Evolutionary conservation across 2,888 invertebrate species (phyloP), one percentile per base, ranked within the genome.

Genomic region (Trachelus iudaicus): DNA sequence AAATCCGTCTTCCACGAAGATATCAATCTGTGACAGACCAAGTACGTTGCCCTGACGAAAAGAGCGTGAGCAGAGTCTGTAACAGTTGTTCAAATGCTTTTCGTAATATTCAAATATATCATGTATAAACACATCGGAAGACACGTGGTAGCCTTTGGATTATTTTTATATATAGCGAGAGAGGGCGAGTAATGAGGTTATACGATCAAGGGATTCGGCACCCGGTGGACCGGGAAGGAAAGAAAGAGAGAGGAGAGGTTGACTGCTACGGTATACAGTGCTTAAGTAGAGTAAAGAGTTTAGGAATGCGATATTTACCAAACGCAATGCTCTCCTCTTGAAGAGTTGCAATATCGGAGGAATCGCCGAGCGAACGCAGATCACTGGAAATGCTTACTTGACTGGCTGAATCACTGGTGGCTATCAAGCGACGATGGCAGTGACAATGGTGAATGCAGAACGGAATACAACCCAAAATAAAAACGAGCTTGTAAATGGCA

Each of bases 1-100:
- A 98, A 93, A 92, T 99, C 98, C 0, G 97, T 96, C 92, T 98
- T 98, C 98, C 98, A 99, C 0, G 98, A 97, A 0, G 98, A 98
- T 89, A 98, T 98, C 79, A 99, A 93, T 34, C 98, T 95, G 92
- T 98, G 98, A 89, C 98, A 99, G 69, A 98, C 98, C 86, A 98
- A 93, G 89, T 98, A 98, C 0, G 98, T 98, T 11, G 98, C 97
- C 80, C 97, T 94, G 0, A 98, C 97, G 88, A 98, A 98, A 82
- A 99, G 92, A 3, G 97, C 97, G 90, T 96, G 96, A 0, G 96
- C 96, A 75, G 96, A 96, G 92, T 97, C 97, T 97, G 91, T 69
- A 91, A 84, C 87, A 89, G 77, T 13, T 31, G 71, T 4, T 71
- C 13, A 6, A 31, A 71, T 34, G 31, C 4, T 71, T 71, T 71